Percentiles rank a stretch among this genome's conserved stretches.
Conservation (phyloP, 2,797 vertebrate species). For the Neostethus bicornis region DNA sequence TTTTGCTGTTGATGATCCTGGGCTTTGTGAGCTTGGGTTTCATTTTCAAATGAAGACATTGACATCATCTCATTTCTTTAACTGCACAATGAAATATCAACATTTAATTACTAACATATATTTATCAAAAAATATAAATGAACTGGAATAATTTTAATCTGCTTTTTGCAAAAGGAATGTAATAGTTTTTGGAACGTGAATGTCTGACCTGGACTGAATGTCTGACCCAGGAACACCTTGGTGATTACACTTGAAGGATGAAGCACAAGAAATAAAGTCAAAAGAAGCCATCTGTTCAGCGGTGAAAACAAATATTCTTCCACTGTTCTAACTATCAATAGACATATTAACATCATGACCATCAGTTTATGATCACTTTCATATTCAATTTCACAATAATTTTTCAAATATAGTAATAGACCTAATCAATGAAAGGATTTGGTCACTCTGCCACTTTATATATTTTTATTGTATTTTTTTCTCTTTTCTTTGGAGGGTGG, state of each 20-base stretch:
- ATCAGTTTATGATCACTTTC: slow-evolving; percentile 56
- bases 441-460: slow-evolving; percentile 15
- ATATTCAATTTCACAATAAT: slow-evolving; percentile 36
- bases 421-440: slow-evolving; percentile 46
- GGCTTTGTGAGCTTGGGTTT: too few species aligned
- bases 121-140: too few species aligned
- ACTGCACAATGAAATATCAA: too few species aligned
- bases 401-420: slow-evolving; percentile 31
- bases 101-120: too few species aligned
- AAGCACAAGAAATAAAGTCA: slow-evolving; percentile 37
- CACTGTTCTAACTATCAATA: slow-evolving; percentile 19
- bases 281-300: slow-evolving; percentile 21
- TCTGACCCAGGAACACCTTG: slow-evolving; percentile 34
- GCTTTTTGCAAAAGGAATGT: too few species aligned
- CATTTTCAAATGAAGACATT: too few species aligned
- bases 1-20: too few species aligned
- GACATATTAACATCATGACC: slow-evolving; percentile 42
- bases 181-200: slow-evolving; percentile 12
- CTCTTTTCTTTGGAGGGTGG: too few species aligned
- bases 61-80: too few species aligned
- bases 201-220: background rate
- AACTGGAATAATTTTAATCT: too few species aligned
- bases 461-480: background rate
- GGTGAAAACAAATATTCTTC: slow-evolving; percentile 21
- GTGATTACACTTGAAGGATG: slow-evolving; percentile 33